Percentiles rank a stretch among this genome's conserved stretches.
These are phyloP conservation scores for Heliconius sara DNA, from an alignment of 2,888 invertebrate species.

Conservation along the genomic window DNA sequence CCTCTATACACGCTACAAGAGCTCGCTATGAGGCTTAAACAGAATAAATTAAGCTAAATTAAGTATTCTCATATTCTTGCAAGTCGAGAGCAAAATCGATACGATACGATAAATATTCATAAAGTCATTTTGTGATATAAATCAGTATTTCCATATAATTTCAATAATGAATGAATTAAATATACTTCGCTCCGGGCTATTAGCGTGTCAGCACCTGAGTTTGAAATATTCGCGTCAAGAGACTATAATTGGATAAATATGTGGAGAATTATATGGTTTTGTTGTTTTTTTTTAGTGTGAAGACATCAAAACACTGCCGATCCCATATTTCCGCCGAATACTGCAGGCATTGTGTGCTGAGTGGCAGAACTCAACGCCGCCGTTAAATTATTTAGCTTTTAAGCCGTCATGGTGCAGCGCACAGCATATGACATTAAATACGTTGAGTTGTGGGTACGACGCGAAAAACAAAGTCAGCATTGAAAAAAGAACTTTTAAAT, in stretches of 20 bases:
- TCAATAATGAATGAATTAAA: slow-evolving; percentile 23
- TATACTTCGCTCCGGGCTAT: slow-evolving; percentile 20
- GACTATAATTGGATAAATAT: slow-evolving; percentile 31
- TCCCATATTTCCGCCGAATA: no score
- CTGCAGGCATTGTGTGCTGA: background rate
- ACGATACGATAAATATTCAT: slow-evolving; percentile 25
- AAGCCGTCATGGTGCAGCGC: no score
- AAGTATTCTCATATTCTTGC: slow-evolving; percentile 8
- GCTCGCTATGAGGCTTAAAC: background rate
- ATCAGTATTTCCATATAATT: slow-evolving; percentile 31
- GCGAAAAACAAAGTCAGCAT: no score
- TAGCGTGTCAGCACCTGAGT: slow-evolving; percentile 34
- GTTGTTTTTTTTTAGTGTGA: background rate
- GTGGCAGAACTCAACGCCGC: background rate
- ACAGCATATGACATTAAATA: no score
- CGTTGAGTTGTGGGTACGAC: no score
- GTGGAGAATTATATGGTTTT: background rate
- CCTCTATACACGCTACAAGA: slow-evolving; percentile 5
- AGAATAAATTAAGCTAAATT: slow-evolving; percentile 26
- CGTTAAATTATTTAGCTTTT: no score
- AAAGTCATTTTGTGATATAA: slow-evolving; percentile 24
- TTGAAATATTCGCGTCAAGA: slow-evolving; percentile 7
- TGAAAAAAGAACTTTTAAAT: no score
- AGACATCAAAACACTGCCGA: no score
- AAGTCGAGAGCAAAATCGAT: slow-evolving; percentile 1